Base-by-base conservation (phyloP, 2,888 invertebrate species). In the Leptinotarsa juncta region DNA sequence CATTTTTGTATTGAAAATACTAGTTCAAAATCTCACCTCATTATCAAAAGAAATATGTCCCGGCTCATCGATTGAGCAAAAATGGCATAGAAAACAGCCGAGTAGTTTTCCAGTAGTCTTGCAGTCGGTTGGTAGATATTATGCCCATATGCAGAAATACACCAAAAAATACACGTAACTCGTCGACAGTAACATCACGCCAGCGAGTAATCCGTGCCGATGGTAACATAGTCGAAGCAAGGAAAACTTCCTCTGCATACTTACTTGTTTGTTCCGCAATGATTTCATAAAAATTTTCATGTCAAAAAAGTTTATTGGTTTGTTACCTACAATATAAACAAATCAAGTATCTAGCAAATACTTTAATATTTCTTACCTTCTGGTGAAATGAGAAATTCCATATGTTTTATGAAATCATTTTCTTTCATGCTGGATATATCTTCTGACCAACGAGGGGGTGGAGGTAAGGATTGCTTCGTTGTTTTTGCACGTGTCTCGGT, bases 21-120 rank as follows among this genome's bases (percentile, higher is more conserved):
- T 23, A 49, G 67, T 49, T 67, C 48, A 42, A 67, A 67, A 7
- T 50, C 49, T 48, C 48, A 69, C 42, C 57, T 69, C 69, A 69
- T 69, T 69, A 72, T 72, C 16, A 65, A 42, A 20, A 32, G 51
- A 51, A 72, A 68, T 50, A 68, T 67, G 68, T 72, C 51, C 16
- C 68, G 51, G 42, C 68, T 65, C 72, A 72, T 72, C 12, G 57
- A 51, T 51, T 67, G 51, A 15, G 14, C 5, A 72, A 72, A 62
- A 48, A 68, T 23, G 18, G 67, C 12, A 72, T 68, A 65, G 60
- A 60, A 51, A 60, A 72, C 62, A 20, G 60, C 18, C 67, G 42
- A 67, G 55, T 55, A 49, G 70, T 71, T 50, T 65, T 71, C 65
- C 65, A 72, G 49, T 72, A 72, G 60, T 72, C 67, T 14, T 67